These are phyloP conservation scores for Hylyphantes graminicola DNA, from an alignment of 1,140 invertebrate genomes.

Conservation along the genomic window DNA sequence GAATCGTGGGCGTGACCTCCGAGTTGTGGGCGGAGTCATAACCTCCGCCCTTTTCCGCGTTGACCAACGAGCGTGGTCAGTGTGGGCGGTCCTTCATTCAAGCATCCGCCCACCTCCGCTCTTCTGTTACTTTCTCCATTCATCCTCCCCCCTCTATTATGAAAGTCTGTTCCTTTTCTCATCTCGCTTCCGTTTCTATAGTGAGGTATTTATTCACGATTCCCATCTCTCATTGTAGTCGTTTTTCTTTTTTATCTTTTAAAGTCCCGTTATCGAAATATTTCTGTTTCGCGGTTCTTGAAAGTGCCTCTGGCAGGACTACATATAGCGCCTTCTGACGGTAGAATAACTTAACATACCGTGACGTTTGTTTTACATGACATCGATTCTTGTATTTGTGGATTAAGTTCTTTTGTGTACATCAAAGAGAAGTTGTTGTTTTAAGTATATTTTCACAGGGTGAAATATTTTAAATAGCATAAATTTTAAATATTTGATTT, in stretches of 20 bases:
- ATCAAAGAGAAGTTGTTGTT: too few species aligned
- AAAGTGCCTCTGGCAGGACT: not conserved
- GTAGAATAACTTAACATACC: too few species aligned
- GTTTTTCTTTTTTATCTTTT: slow-evolving; percentile 1
- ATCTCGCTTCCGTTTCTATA: not conserved
- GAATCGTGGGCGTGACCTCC: not conserved
- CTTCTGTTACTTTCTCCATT: slow-evolving; percentile 45
- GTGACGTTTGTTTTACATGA: too few species aligned
- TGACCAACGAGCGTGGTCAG: slow-evolving; percentile 21
- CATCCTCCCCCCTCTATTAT: slow-evolving; percentile 9
- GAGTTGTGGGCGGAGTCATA: not conserved
- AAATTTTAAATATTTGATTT: too few species aligned
- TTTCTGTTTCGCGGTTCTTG: slow-evolving; percentile 10
- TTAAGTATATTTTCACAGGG: too few species aligned
- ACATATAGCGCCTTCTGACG: too few species aligned
- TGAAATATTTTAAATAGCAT: too few species aligned
- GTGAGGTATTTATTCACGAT: slow-evolving; percentile 35
- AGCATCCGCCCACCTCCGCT: slow-evolving; percentile 14
- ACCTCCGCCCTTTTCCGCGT: slow-evolving; percentile 2
- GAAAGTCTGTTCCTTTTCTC: slow-evolving; percentile 4
- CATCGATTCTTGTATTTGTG: too few species aligned
- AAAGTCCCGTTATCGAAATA: slow-evolving; percentile 15
- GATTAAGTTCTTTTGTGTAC: too few species aligned
- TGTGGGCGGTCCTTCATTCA: slow-evolving; percentile 35
- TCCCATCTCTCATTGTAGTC: slow-evolving; percentile 25